Evolutionary conservation across 2,888 invertebrate genomes (phyloP), one percentile per base, ranked within the genome.

Genomic region (Lamproptera curius): DNA sequence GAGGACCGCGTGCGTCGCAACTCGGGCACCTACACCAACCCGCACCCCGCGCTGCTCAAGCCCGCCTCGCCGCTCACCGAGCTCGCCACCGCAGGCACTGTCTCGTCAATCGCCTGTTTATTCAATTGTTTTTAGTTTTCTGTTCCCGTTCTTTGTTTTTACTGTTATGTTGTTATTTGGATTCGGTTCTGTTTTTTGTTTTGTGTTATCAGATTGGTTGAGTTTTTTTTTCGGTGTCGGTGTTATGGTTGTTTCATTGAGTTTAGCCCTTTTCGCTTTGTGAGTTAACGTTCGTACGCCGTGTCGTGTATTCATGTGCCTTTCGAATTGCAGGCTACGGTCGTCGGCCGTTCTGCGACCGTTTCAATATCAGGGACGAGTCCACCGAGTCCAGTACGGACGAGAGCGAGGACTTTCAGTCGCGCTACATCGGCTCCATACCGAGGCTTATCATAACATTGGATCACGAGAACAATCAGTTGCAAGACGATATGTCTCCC

Each of bases 71-170:
- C 87, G 62, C 80, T 69, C 66, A 62, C 76, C 58, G 87, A 88
- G 68, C 84, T 88, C 68, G 86, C 79, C 62, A 85, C 86, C 51
- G 84, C 86, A 83, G 85, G 86, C 83, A 46, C 55, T 51, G 42
- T 51, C 35, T 36, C 42, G 38, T 13, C 46, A 42, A 42, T 41
- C 44, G 15, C 16, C 31, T 36, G 6, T 26, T 45, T 54, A 4
- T 44, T 53, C 52, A 54, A 52, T 52, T 15, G 17, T 37, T 46
- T 50, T 50, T 34, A 35, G 40, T 42, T 31, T 42, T 33, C 50
- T 55, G 45, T 42, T 51, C 39, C 26, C 28, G 35, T 39, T 43
- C n/a, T 15, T 33, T 33, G 31, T 34, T 33, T 46, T 42, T 34
- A 28, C 46, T 46, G 44, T 14, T 34, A 9, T 11, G 33, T 13